Percentiles rank a stretch among this genome's conserved stretches.
These are phyloP conservation scores for Leptinotarsa lineolata DNA, from an alignment of 1,140 invertebrate species.

Conservation along the genomic window DNA sequence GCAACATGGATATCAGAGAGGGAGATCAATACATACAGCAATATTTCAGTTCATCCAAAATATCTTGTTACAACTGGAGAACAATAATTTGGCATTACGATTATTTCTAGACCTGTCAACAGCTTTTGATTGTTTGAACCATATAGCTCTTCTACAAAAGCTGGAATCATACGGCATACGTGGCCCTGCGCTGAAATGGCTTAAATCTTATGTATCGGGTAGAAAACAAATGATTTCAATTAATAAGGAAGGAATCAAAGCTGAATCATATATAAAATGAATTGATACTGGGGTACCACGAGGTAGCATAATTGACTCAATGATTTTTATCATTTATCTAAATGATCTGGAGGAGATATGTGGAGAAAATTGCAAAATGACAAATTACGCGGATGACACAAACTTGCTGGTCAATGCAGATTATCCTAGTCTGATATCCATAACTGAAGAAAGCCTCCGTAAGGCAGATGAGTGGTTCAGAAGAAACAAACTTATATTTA, in stretches of 20 bases:
- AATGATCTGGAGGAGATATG: too few species aligned
- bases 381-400: conserved; percentile 7
- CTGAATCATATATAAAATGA: neutral
- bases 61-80: neutral
- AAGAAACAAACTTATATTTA: too few species aligned
- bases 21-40: conserved; percentile 1
- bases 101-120: conserved; percentile 8
- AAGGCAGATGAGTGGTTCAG: too few species aligned
- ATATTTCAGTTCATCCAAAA: conserved; percentile 15
- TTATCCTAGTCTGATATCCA: conserved; percentile 16
- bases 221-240: too few species aligned
- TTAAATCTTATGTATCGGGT: too few species aligned
- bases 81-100: neutral
- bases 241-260: too few species aligned
- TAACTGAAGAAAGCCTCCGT: too few species aligned
- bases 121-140: too few species aligned
- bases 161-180: too few species aligned
- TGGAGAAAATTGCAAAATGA: conserved; percentile 13
- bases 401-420: conserved; percentile 13
- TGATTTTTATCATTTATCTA: too few species aligned
- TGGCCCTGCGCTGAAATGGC: too few species aligned
- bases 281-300: conserved; percentile 14
- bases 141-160: too few species aligned
- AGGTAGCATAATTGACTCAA: conserved; percentile 14
- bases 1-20: neutral